Evolutionary conservation across 2,888 invertebrate genomes (phyloP).

Genomic region (Ophioninae sp.): DNA sequence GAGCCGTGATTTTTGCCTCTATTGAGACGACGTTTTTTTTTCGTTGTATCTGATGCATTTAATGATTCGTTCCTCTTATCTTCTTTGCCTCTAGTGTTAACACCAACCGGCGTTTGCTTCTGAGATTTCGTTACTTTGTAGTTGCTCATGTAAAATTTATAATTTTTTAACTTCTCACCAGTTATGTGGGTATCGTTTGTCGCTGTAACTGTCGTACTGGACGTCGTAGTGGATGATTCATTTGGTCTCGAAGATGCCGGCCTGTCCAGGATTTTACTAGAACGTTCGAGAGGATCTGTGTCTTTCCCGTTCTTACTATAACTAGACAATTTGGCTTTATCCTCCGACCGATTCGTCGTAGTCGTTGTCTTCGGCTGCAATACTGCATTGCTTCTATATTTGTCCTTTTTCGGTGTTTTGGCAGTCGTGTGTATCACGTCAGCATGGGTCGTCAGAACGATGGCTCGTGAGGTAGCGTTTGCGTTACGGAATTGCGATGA

Average conservation of each 20-base stretch:
- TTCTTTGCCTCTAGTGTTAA: neutral
- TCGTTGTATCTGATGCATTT: neutral
- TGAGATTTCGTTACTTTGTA: constrained; percentile 21
- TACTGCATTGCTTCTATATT: neutral
- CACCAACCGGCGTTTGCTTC: neutral
- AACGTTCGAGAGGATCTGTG: neutral
- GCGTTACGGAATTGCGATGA: neutral
- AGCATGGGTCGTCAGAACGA: neutral
- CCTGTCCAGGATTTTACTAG: constrained; percentile 10
- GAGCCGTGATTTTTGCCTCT: neutral
- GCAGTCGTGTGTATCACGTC: neutral
- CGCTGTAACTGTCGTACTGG: neutral
- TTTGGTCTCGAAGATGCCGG: neutral
- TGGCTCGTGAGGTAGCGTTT: neutral
- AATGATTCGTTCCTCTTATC: neutral
- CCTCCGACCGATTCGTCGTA: neutral
- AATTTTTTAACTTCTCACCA: neutral
- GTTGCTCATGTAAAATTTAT: constrained; percentile 6
- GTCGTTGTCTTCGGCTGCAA: neutral
- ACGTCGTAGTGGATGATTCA: neutral
- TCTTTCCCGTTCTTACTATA: neutral
- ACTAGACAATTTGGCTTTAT: constrained; percentile 2
- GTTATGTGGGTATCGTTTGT: neutral
- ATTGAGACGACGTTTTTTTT: constrained; percentile 4
- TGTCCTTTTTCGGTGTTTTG: neutral